Percentiles rank a stretch among this genome's conserved stretches.
Conservation (phyloP, 2,888 invertebrate genomes). For the Erebia epiphron region DNA sequence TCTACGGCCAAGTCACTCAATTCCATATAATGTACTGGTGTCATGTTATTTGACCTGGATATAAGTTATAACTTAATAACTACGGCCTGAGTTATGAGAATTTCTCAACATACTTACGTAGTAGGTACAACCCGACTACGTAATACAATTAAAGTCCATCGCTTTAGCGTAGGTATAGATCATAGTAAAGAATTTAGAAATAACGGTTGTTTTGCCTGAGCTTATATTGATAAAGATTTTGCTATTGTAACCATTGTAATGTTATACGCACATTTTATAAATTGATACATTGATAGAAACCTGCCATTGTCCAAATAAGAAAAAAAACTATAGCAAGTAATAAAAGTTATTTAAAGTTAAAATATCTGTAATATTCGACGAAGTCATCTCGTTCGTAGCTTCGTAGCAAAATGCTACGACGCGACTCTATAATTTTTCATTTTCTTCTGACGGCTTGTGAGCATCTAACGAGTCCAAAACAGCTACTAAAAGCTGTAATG, state of each 20-base stretch:
- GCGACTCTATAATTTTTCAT: background rate
- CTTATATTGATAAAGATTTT: slow-evolving; percentile 66
- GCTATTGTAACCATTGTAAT: slow-evolving; percentile 27
- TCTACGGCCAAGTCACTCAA: too few species aligned
- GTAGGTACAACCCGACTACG: too few species aligned
- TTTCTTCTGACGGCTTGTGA: too few species aligned
- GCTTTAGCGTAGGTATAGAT: slow-evolving; percentile 18
- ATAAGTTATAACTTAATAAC: too few species aligned
- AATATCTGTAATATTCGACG: background rate
- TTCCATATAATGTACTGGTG: too few species aligned
- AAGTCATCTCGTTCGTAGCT: background rate
- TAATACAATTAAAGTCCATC: background rate
- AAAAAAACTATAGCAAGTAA: background rate
- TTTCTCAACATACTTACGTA: too few species aligned
- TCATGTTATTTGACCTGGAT: too few species aligned
- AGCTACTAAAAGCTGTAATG: too few species aligned
- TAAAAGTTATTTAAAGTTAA: background rate
- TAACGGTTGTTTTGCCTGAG: slow-evolving; percentile 74
- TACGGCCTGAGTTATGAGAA: background rate
- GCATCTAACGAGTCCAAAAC: too few species aligned
- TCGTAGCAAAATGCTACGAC: background rate
- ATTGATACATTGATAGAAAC: slow-evolving; percentile 38
- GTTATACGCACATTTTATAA: slow-evolving; percentile 49
- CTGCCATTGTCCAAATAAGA: slow-evolving; percentile 28
- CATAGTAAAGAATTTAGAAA: slow-evolving; percentile 32